Evolutionary conservation across 2,797 vertebrate genomes (phyloP), one percentile per base, ranked within the genome.

Genomic region (Telmatherina bonti): DNA sequence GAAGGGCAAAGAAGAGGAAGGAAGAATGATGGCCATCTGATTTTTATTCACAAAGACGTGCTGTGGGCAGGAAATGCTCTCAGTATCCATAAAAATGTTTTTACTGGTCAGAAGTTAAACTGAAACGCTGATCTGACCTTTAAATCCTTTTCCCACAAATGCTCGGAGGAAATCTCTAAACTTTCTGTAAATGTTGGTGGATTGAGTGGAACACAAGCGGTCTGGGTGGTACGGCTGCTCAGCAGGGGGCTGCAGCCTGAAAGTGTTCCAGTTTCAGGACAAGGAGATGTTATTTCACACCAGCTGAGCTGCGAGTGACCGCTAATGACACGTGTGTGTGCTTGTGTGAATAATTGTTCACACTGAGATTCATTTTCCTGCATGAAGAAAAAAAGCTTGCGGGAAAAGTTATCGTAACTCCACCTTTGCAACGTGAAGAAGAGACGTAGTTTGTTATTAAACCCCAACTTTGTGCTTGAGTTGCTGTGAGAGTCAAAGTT

Each of bases 201-300:
- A 33, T 1, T 67, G 51, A 12, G 57, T 20, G 38, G 26, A 72
- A 79, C 49, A 2, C 5, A n/a, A 65, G 22, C 62, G 24, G 70
- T 33, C 62, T 74, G 85, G 78, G 83, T 81, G 76, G 76, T 33
- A 33, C 5, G 31, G 5, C 31, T 1, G 5, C 31, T 8, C 73
- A 71, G 71, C 60, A 35, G 69, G 78, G 72, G 52, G 57, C 12
- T 0, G 13, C 13, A 0, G 71, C 16, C 63, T 74, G 58, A 61
- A 67, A 60, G 26, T 45, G 9, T 67, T 85, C 81, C 24, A 31
- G 36, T 72, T 81, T 76, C 70, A 71, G 82, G 58, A 67, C 62
- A 69, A 72, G 67, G 22, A 45, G 72, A 56, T 79, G 72, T 76
- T 85, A 85, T 88, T 85, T 82, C 73, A 84, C 81, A 81, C 84